Conservation (phyloP, 1,140 invertebrate genomes). For the Lepidurus arcticus region DNA sequence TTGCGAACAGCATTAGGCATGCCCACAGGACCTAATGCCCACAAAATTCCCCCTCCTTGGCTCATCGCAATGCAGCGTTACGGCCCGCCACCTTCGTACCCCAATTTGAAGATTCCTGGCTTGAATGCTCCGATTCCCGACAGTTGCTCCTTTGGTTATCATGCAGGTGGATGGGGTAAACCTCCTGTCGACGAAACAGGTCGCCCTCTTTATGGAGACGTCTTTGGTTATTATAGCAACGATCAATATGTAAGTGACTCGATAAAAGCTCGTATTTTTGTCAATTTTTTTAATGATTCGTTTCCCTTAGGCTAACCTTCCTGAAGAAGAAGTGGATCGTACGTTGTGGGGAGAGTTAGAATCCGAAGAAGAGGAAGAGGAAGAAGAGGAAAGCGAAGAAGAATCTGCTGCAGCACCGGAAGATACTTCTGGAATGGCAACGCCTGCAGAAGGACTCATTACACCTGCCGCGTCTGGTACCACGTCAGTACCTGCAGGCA, state of each 20-base stretch:
- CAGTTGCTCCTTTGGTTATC: slow-evolving; percentile 96
- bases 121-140: slow-evolving; percentile 93
- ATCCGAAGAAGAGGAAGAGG: slow-evolving; percentile 74
- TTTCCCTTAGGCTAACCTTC: slow-evolving; percentile 42
- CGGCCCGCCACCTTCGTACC: slow-evolving; percentile 98
- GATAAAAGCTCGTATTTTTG: slow-evolving; percentile 15
- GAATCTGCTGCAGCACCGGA: slow-evolving; percentile 54
- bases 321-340: slow-evolving; percentile 84
- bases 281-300: not conserved
- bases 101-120: slow-evolving; percentile 92
- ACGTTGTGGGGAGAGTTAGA: slow-evolving; percentile 96
- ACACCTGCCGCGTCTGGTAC: slow-evolving; percentile 84
- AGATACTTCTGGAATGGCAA: slow-evolving; percentile 65
- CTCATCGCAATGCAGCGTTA: slow-evolving; percentile 99
- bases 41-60: slow-evolving; percentile 91
- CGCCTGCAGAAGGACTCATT: slow-evolving; percentile 78
- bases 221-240: slow-evolving; percentile 65
- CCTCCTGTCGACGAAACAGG: slow-evolving; percentile 99
- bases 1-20: slow-evolving; percentile 93
- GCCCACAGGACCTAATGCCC: slow-evolving; percentile 87
- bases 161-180: slow-evolving; percentile 98
- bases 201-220: slow-evolving; percentile 96
- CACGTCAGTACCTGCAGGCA: slow-evolving; percentile 85
- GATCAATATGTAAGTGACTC: slow-evolving; percentile 26
- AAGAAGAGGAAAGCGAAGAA: slow-evolving; percentile 64